Evolutionary conservation across 2,113 vertebrate species (phyloP).

Genomic region (Sapajus apella): DNA sequence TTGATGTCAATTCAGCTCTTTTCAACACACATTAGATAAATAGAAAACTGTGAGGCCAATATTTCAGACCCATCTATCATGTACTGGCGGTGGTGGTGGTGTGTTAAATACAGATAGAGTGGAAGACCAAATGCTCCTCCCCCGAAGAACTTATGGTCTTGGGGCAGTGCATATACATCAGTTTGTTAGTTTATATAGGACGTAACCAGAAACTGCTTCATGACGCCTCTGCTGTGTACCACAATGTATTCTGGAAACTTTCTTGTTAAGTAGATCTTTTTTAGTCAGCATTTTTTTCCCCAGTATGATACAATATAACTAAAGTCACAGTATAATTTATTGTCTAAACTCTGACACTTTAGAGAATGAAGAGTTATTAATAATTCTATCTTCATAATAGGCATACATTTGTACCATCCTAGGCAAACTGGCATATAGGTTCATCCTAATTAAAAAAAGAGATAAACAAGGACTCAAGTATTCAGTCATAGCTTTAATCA

Average conservation of each 20-base stretch:
- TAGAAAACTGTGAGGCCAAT: neutral
- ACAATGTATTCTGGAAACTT: neutral
- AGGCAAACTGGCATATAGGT: neutral
- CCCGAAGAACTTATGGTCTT: neutral
- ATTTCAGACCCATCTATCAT: neutral
- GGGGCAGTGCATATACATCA: neutral
- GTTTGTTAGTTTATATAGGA: neutral
- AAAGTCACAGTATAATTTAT: neutral
- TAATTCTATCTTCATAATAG: neutral
- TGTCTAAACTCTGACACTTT: neutral
- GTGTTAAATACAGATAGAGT: neutral
- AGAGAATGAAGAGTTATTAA: neutral
- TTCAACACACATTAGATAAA: neutral
- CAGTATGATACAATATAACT: neutral
- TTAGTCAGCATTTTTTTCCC: neutral
- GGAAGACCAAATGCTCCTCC: neutral
- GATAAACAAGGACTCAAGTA: neutral
- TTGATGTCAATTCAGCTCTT: neutral
- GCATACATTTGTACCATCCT: neutral
- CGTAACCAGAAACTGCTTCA: neutral
- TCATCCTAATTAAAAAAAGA: constrained; percentile 26
- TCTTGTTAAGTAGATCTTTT: neutral
- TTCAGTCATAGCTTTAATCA: neutral
- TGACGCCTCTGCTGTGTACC: neutral
- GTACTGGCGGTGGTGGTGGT: neutral